phyloP scores from a whole-genome alignment of 2,888 invertebrate species.

The Megaustenia siamemsis region DNA sequence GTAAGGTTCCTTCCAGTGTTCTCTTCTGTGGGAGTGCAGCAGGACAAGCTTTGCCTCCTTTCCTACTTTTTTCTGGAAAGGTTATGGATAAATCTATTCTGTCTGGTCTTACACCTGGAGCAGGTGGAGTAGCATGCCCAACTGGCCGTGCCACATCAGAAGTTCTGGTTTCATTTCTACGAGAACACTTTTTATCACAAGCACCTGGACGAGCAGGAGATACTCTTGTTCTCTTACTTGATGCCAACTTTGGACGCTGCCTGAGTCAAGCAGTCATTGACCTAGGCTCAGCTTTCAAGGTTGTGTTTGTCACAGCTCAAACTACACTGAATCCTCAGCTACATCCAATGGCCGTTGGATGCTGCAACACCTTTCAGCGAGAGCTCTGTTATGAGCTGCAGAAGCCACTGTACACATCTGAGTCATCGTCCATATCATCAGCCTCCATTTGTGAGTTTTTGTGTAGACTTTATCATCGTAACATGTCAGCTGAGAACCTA shows the following conservation, averaged over 20 bases:
- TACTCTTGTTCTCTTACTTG: slow-evolving; percentile 43
- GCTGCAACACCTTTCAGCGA: slow-evolving; percentile 54
- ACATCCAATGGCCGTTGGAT: slow-evolving; percentile 54
- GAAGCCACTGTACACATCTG: slow-evolving; percentile 51
- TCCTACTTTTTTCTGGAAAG: slow-evolving; percentile 51
- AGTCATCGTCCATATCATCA: slow-evolving; percentile 46
- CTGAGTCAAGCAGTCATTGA: slow-evolving; percentile 50
- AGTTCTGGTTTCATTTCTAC: slow-evolving; percentile 47
- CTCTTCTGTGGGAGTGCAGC: slow-evolving; percentile 55
- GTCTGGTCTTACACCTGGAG: slow-evolving; percentile 47
- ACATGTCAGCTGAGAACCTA: slow-evolving; percentile 54
- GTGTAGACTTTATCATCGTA: slow-evolving; percentile 52
- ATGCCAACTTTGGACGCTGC: slow-evolving; percentile 50
- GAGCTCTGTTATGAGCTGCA: slow-evolving; percentile 54
- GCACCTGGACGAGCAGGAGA: slow-evolving; percentile 53
- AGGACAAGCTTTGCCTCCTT: slow-evolving; percentile 54
- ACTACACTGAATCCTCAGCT: slow-evolving; percentile 50
- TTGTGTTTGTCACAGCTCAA: slow-evolving; percentile 51
- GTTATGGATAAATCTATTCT: slow-evolving; percentile 43
- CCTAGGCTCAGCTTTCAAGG: slow-evolving; percentile 53
- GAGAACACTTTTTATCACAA: slow-evolving; percentile 50
- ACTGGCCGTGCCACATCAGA: slow-evolving; percentile 48
- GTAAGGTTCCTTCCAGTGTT: slow-evolving; percentile 48
- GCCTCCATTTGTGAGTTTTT: slow-evolving; percentile 54
- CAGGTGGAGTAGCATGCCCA: slow-evolving; percentile 41